Conservation (phyloP, 1,140 invertebrate species). For the Teleopsis dalmanni region DNA sequence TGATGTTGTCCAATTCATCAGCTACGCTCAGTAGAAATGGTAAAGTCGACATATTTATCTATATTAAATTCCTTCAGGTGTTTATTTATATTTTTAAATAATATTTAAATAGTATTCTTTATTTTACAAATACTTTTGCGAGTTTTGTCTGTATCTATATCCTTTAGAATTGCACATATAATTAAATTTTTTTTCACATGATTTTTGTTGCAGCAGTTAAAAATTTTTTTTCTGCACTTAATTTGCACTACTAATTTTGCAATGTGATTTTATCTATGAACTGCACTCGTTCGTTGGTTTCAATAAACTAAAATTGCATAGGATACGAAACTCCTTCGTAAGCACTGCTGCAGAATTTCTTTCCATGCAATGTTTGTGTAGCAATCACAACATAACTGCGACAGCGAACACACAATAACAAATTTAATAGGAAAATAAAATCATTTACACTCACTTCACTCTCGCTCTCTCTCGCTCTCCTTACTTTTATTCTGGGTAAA, state of each 20-base stretch:
- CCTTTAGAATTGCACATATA: neutral
- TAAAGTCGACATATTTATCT: conserved; percentile 39
- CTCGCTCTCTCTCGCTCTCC: too few relatives aligned
- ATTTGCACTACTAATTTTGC: too few relatives aligned
- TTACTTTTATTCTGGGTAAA: too few relatives aligned
- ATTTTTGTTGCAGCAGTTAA: neutral
- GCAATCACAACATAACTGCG: too few relatives aligned
- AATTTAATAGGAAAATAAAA: too few relatives aligned
- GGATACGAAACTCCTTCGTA: conserved; percentile 10
- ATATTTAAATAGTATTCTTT: conserved; percentile 7
- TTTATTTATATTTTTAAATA: too few relatives aligned
- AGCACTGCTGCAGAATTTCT: too few relatives aligned
- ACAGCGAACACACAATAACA: too few relatives aligned
- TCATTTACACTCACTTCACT: too few relatives aligned
- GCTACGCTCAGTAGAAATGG: conserved; percentile 40
- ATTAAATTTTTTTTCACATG: neutral
- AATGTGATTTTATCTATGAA: conserved; percentile 2
- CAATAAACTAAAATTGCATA: conserved; percentile 11
- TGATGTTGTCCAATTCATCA: conserved; percentile 42
- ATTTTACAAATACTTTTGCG: conserved; percentile 7
- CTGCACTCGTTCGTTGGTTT: conserved; percentile 10
- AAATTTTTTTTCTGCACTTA: neutral
- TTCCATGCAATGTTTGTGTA: too few relatives aligned
- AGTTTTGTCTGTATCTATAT: conserved; percentile 12
- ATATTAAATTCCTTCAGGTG: too few relatives aligned